A percentile compares a stretch with the other conserved stretches of the same genome.
These are phyloP conservation scores for Heliconius sara DNA, from an alignment of 2,888 invertebrate species.

Conservation along the genomic window DNA sequence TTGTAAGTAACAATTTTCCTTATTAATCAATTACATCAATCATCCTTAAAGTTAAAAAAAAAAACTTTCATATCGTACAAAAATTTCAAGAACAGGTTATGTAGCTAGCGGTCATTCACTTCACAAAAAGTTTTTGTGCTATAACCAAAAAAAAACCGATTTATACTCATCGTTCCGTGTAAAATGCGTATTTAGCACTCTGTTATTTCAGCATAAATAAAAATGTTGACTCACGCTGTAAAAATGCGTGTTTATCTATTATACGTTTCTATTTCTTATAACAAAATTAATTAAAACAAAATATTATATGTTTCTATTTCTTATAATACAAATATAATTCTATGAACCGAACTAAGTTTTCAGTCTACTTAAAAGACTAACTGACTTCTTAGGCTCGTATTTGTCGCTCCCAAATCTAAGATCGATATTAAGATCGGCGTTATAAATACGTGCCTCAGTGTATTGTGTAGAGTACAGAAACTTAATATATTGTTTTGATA, in stretches of 20 bases:
- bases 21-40: not conserved
- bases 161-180: not conserved
- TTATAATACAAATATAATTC: not conserved
- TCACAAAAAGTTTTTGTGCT: not conserved
- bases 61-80: not conserved
- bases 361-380: not conserved
- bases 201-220: constrained; percentile 15
- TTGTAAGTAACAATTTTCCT: not conserved
- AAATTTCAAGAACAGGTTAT: not conserved
- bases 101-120: not conserved
- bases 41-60: not conserved
- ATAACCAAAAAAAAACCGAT: not conserved
- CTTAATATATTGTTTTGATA: not conserved
- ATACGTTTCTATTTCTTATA: not conserved
- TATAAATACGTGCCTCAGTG: too few species aligned
- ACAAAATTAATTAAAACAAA: too few species aligned
- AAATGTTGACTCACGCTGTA: constrained; percentile 3
- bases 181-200: not conserved
- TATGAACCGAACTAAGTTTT: not conserved
- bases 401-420: not conserved
- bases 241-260: not conserved
- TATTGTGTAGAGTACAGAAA: not conserved
- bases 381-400: not conserved
- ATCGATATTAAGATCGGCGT: not conserved
- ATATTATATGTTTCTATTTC: not conserved